Evolutionary conservation across 2,888 invertebrate species (phyloP), one percentile per base, ranked within the genome.

Genomic region (Caenorhabditis wallacei): DNA sequence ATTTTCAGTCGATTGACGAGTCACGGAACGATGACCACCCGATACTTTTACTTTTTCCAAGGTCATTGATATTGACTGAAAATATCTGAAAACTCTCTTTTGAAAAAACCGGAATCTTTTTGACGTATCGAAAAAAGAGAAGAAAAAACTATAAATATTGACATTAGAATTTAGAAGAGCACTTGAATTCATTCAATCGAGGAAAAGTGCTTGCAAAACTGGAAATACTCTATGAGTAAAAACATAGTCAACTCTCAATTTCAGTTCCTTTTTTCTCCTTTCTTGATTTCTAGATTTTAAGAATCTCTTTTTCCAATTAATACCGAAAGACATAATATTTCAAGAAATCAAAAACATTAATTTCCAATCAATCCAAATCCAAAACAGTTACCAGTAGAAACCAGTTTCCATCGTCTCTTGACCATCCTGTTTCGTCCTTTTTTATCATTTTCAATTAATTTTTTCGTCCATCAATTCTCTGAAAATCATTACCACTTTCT

Each of bases 21-120:
- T 64, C 64, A 64, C 64, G 64, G 64, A 64, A 64, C 64, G 64
- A 64, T 51, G 48, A 35, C 48, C 48, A 64, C 51, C 64, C 51
- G 64, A 64, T 30, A 61, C 61, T 61, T 43, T 61, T 40, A 43
- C 43, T 61, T 61, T 61, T 59, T 40, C 18, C n/a, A 63, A 63
- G 63, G 63, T 63, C 63, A 63, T 30, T 30, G 40, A 26, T 43
- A 20, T 20, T 2, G 59, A 37, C 13, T 53, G 7, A 7, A 53
- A 35, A 57, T 35, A 20, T 40, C 37, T 10, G 22, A 18, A 59
- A 59, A 22, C 59, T 59, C 46, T n/a, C n/a, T n/a, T n/a, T n/a
- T 4, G 13, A 13, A 18, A 48, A 8, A 48, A 48, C 46, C 18
- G 18, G 46, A 48, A 18, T 48, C 13, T n/a, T 5, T 18, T 2